Percentiles rank a stretch among this genome's conserved stretches.
Conservation (phyloP, 1,140 invertebrate genomes). For the Trachelipus rathkii region DNA sequence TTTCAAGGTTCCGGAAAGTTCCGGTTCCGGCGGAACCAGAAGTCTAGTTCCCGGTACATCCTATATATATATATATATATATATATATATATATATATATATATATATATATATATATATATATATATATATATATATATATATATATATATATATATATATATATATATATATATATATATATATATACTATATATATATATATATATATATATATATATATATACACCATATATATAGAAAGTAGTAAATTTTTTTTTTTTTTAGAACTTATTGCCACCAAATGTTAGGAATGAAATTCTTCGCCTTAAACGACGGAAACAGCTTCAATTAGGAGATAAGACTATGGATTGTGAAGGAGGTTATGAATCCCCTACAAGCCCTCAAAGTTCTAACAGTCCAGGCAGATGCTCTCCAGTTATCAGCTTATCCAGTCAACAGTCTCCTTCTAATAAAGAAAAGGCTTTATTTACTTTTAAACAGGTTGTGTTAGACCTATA, state of each 20-base stretch:
- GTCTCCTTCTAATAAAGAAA: conserved; percentile 25
- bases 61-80: too few relatives aligned
- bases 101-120: too few relatives aligned
- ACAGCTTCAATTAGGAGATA: background rate
- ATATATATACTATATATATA: too few relatives aligned
- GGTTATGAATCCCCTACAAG: background rate
- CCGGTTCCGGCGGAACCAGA: too few relatives aligned
- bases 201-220: too few relatives aligned
- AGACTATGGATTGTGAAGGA: conserved; percentile 8
- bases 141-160: too few relatives aligned
- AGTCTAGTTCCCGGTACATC: too few relatives aligned
- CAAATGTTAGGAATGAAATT: conserved; percentile 26
- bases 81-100: too few relatives aligned
- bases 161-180: too few relatives aligned
- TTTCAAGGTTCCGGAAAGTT: too few relatives aligned
- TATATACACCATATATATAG: background rate
- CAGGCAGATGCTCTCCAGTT: background rate
- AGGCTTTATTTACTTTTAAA: conserved; percentile 28
- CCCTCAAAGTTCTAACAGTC: background rate
- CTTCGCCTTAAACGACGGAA: conserved; percentile 19
- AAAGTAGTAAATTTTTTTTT: background rate
- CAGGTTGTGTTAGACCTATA: background rate
- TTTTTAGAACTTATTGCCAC: conserved; percentile 19
- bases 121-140: too few relatives aligned
- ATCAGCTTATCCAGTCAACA: background rate